These are phyloP conservation scores for Corythaeola cristata DNA, from an alignment of 2,113 vertebrate genomes.

Conservation along the genomic window DNA sequence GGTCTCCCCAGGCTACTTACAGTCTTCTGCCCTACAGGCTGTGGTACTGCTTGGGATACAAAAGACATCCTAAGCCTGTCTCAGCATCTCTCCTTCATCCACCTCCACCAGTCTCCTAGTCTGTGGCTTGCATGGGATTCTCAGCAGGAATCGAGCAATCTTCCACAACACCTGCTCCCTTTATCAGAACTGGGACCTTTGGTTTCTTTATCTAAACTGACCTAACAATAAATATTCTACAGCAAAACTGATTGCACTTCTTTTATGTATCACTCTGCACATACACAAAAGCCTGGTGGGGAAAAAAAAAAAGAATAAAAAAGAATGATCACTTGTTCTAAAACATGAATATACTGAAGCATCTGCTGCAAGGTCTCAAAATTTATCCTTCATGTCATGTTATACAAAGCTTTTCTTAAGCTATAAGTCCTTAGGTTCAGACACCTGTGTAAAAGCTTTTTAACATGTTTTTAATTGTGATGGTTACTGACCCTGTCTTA, in stretches of 20 bases:
- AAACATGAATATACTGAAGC: background rate
- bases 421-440: background rate
- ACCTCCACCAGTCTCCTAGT: background rate
- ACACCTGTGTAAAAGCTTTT: background rate
- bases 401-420: background rate
- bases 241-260: background rate
- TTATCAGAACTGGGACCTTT: background rate
- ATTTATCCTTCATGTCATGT: background rate
- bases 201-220: background rate
- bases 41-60: background rate
- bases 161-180: background rate
- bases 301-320: background rate
- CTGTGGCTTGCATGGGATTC: background rate
- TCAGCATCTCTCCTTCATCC: background rate
- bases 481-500: background rate
- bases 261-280: background rate
- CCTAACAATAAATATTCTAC: background rate
- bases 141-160: background rate
- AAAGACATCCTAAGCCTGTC: background rate
- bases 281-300: background rate
- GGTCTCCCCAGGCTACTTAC: background rate
- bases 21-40: background rate
- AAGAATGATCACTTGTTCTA: background rate
- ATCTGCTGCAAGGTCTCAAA: background rate
- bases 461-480: background rate